Evolutionary conservation across 2,797 vertebrate species (phyloP).

Genomic region (Synanceia verrucosa): DNA sequence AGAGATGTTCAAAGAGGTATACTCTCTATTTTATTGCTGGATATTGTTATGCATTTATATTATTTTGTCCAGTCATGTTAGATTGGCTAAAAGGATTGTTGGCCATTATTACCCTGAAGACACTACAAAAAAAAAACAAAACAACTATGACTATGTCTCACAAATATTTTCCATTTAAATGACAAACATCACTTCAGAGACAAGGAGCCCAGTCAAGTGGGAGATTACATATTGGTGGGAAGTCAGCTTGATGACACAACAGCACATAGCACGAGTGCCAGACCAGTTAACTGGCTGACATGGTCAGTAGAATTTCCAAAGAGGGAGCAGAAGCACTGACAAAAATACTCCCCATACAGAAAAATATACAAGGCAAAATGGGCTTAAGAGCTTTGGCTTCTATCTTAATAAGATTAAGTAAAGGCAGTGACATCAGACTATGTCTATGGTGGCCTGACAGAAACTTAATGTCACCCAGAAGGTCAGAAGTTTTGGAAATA

Average conservation of each 20-base stretch:
- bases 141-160: slow-evolving; percentile 19
- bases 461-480: neutral
- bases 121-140: slow-evolving; percentile 5
- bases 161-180: slow-evolving; percentile 38
- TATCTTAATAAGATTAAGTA: neutral
- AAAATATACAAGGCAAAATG: neutral
- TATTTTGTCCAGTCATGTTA: neutral
- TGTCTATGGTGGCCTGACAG: neutral
- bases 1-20: neutral
- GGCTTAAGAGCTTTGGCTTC: neutral
- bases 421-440: neutral
- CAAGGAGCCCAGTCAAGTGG: slow-evolving; percentile 18
- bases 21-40: slow-evolving; percentile 6
- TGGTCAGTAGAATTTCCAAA: slow-evolving; percentile 27
- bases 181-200: slow-evolving; percentile 29
- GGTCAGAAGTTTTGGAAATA: neutral
- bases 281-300: slow-evolving; percentile 21
- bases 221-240: slow-evolving; percentile 33
- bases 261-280: neutral
- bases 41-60: neutral
- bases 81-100: neutral
- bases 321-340: neutral
- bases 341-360: neutral
- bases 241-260: slow-evolving; percentile 28
- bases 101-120: neutral